phyloP scores from a whole-genome alignment of 2,113 vertebrate species.

The Aphyosemion australe region DNA sequence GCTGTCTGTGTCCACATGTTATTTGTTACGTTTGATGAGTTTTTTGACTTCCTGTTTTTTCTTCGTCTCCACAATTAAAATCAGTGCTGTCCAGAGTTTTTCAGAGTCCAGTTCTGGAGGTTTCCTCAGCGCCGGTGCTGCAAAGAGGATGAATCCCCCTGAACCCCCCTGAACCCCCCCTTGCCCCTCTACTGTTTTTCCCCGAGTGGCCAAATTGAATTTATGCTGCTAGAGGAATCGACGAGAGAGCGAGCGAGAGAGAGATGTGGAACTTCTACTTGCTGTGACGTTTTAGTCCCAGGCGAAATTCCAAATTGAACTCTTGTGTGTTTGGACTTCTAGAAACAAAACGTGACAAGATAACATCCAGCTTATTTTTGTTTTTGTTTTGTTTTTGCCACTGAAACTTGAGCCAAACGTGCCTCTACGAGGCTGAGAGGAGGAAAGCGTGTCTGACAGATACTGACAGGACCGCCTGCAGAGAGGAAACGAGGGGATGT shows the following conservation, averaged over 20 bases:
- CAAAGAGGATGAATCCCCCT: slow-evolving; percentile 83
- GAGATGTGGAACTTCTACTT: slow-evolving; percentile 83
- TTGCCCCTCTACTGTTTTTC: slow-evolving; percentile 84
- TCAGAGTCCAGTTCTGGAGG: slow-evolving; percentile 83
- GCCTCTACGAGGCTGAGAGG: slow-evolving; percentile 99
- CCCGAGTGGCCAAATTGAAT: slow-evolving; percentile 99
- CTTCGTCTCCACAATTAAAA: slow-evolving; percentile 43
- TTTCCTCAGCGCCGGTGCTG: slow-evolving; percentile 88
- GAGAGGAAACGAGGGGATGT: slow-evolving; percentile 88
- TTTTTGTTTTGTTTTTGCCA: slow-evolving; percentile 84
- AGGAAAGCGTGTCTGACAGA: slow-evolving; percentile 87
- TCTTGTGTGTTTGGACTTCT: slow-evolving; percentile 88
- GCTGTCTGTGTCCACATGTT: slow-evolving; percentile 66
- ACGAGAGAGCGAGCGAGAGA: slow-evolving; percentile 75
- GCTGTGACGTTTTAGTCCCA: slow-evolving; percentile 99
- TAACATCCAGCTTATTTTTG: slow-evolving; percentile 62
- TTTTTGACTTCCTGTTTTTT: slow-evolving; percentile 55
- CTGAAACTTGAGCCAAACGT: slow-evolving; percentile 99
- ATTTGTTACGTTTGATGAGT: slow-evolving; percentile 36
- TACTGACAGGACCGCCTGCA: slow-evolving; percentile 90
- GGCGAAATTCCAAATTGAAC: slow-evolving; percentile 98
- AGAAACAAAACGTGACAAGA: slow-evolving; percentile 55
- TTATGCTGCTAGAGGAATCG: slow-evolving; percentile 97
- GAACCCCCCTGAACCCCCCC: slow-evolving; percentile 73
- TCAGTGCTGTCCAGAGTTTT: slow-evolving; percentile 86